These are phyloP conservation scores for Pegoplata infirma DNA, from an alignment of 2,888 invertebrate species.

Conservation along the genomic window DNA sequence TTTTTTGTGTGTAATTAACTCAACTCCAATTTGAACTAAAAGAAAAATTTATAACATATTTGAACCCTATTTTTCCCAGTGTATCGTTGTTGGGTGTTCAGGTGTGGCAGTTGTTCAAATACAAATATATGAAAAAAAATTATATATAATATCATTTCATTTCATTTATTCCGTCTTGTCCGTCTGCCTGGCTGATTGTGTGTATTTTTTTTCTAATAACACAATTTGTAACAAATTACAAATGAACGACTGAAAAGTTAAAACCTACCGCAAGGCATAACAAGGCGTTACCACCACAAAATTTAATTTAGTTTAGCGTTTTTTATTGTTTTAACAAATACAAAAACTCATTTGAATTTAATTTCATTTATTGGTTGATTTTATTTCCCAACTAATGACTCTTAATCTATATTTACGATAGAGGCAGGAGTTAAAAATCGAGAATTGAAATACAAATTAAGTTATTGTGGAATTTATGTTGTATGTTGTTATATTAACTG, in stretches of 20 bases:
- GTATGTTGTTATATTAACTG: too few species aligned
- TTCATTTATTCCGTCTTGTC: conserved; percentile 36
- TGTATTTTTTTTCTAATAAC: conserved; percentile 11
- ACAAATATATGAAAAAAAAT: not conserved
- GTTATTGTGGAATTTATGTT: too few species aligned
- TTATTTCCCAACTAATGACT: conserved; percentile 14
- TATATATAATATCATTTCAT: conserved; percentile 41
- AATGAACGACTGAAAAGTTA: conserved; percentile 5
- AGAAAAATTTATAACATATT: too few species aligned
- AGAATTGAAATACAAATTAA: too few species aligned
- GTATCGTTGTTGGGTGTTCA: conserved; percentile 42
- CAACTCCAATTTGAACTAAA: too few species aligned
- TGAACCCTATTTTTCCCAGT: conserved; percentile 33
- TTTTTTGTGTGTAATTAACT: too few species aligned
- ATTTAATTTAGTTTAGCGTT: conserved; percentile 59
- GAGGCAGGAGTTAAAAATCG: not conserved
- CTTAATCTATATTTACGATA: not conserved
- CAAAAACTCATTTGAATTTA: conserved; percentile 28
- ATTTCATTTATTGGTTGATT: conserved; percentile 52
- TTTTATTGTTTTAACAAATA: conserved; percentile 40
- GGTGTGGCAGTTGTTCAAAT: conserved; percentile 49
- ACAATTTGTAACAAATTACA: conserved; percentile 41
- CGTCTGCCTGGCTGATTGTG: not conserved
- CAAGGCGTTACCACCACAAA: conserved; percentile 62
- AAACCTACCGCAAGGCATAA: conserved; percentile 59